Evolutionary conservation across 35 echinoderm and acorn worm genomes (phyloP).

Genomic region (Amphiura filiformis): DNA sequence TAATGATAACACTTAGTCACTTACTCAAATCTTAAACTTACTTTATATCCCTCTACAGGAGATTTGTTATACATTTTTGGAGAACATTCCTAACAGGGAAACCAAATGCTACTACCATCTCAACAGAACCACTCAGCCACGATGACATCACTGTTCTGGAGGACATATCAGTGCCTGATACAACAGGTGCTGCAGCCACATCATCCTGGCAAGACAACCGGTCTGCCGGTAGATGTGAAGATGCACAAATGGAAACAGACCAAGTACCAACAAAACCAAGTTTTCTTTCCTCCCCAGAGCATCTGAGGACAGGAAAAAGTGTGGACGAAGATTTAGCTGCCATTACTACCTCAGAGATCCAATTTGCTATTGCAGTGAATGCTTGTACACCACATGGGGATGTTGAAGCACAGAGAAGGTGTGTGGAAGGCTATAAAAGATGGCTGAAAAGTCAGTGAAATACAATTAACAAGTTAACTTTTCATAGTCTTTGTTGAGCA

Average conservation of each 20-base stretch:
- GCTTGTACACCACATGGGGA: neutral
- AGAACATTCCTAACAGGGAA: neutral
- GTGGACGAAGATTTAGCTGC: neutral
- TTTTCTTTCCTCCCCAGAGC: neutral
- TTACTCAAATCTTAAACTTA: no score
- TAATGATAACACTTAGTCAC: no score
- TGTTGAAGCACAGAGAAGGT: neutral
- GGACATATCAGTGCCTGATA: neutral
- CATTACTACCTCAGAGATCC: neutral
- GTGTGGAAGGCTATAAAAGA: conserved; percentile 1
- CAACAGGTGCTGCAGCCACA: neutral
- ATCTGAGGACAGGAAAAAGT: neutral
- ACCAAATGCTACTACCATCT: neutral
- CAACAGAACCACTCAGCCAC: neutral
- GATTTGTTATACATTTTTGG: conserved; percentile 1
- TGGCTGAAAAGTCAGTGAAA: neutral
- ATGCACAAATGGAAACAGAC: neutral
- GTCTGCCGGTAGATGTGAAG: neutral
- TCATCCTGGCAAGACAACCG: neutral
- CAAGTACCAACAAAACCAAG: neutral
- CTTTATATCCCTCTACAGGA: neutral
- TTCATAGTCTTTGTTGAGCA: no score
- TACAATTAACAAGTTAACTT: neutral
- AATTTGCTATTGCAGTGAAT: neutral
- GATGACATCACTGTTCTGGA: neutral